Percentiles rank a stretch among this genome's conserved stretches.
Evolutionary conservation across 2,888 invertebrate genomes (phyloP).

Genomic region (Leptopilina drosophilae): DNA sequence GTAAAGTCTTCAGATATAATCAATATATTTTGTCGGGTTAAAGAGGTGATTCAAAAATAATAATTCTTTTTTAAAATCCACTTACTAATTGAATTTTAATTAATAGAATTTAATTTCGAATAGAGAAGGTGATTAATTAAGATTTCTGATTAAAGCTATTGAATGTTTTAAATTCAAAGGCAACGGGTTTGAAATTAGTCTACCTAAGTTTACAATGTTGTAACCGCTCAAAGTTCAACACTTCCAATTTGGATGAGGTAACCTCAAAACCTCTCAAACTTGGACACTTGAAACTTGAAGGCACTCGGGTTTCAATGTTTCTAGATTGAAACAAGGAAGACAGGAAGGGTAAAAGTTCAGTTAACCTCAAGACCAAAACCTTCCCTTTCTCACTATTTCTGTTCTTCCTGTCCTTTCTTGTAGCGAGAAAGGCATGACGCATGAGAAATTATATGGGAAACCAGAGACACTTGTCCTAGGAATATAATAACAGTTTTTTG

Average conservation of each 20-base stretch:
- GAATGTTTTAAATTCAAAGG: not conserved
- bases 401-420: slow-evolving; percentile 2
- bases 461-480: slow-evolving; percentile 2
- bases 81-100: too few relatives aligned
- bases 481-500: not conserved
- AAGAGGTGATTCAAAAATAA: too few relatives aligned
- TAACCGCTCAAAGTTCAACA: slow-evolving; percentile 24
- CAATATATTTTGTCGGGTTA: too few relatives aligned
- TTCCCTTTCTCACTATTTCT: slow-evolving; percentile 4
- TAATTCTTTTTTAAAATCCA: too few relatives aligned
- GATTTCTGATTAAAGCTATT: not conserved
- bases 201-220: slow-evolving; percentile 14
- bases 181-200: slow-evolving; percentile 5
- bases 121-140: slow-evolving; percentile 2
- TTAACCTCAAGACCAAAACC: slow-evolving; percentile 10
- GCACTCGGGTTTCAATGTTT: slow-evolving; percentile 1
- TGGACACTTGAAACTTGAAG: slow-evolving; percentile 28
- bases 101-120: too few relatives aligned
- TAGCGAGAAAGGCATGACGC: not conserved
- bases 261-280: slow-evolving; percentile 36
- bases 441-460: slow-evolving; percentile 9
- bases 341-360: slow-evolving; percentile 23
- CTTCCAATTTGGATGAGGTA: slow-evolving; percentile 20
- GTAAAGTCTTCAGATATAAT: too few relatives aligned
- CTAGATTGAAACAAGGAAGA: slow-evolving; percentile 17